Evolutionary conservation across 2,888 invertebrate species (phyloP).

Genomic region (Acleris holmiana): DNA sequence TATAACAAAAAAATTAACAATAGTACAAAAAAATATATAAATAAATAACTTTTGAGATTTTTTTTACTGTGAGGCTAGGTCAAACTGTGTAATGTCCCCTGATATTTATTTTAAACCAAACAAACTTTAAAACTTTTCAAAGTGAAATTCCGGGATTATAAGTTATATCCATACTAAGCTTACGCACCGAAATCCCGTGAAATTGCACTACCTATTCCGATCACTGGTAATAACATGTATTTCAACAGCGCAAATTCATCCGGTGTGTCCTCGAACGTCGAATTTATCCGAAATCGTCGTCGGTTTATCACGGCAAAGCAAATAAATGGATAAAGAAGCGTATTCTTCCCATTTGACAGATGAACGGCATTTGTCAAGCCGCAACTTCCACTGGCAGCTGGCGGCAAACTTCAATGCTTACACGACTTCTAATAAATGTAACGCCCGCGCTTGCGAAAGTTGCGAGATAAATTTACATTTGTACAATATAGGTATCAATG

Average conservation of each 20-base stretch:
- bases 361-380: constrained; percentile 70
- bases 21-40: too few species aligned
- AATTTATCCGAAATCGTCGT: constrained; percentile 22
- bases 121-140: too few species aligned
- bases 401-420: constrained; percentile 65
- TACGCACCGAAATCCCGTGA: too few species aligned
- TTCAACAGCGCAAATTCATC: constrained; percentile 1
- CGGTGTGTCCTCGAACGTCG: constrained; percentile 5
- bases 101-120: too few species aligned
- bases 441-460: constrained; percentile 52
- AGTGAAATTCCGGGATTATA: too few species aligned
- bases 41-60: too few species aligned
- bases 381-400: constrained; percentile 52
- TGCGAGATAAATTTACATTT: constrained; percentile 31
- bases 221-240: too few species aligned
- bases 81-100: too few species aligned
- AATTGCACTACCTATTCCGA: too few species aligned
- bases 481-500: constrained; percentile 7
- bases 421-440: constrained; percentile 63
- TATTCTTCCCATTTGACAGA: constrained; percentile 67
- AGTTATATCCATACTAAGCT: too few species aligned
- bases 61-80: too few species aligned
- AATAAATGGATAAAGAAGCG: constrained; percentile 34
- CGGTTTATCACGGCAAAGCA: constrained; percentile 35
- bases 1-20: too few species aligned